Percentiles rank a stretch among this genome's conserved stretches.
Conservation (phyloP, 2,888 invertebrate genomes). For the Helobdella robusta region DNA sequence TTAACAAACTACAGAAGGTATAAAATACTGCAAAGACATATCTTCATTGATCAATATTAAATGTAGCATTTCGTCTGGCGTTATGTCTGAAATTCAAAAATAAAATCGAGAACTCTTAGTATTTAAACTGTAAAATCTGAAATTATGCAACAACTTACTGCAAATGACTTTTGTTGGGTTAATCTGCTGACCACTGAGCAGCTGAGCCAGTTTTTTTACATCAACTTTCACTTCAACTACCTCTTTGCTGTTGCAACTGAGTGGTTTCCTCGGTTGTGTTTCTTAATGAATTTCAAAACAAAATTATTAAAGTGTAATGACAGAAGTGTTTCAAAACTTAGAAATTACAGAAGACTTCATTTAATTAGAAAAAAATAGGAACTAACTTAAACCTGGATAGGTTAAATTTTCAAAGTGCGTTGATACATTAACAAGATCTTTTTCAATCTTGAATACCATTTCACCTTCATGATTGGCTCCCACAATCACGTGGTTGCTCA, state of each 20-base stretch:
- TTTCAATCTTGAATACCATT: conserved; percentile 61
- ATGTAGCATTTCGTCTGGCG: conserved; percentile 65
- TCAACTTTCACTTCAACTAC: conserved; percentile 56
- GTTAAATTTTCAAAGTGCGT: conserved; percentile 68
- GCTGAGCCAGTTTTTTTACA: conserved; percentile 68
- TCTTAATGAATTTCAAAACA: not conserved
- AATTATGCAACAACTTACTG: conserved; percentile 45
- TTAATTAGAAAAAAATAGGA: not conserved
- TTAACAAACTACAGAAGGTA: conserved; percentile 58
- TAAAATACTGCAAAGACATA: conserved; percentile 69
- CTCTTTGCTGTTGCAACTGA: conserved; percentile 24
- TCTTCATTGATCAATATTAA: conserved; percentile 65
- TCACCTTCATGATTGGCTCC: conserved; percentile 64
- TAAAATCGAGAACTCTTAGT: not conserved
- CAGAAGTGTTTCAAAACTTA: not conserved
- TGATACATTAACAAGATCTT: conserved; percentile 68
- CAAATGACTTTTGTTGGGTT: conserved; percentile 65
- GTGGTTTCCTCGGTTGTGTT: not conserved
- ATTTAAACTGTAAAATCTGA: not conserved
- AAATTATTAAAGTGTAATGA: not conserved
- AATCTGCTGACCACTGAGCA: conserved; percentile 68
- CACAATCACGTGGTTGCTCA: conserved; percentile 64
- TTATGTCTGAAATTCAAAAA: conserved; percentile 55
- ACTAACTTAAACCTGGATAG: conserved; percentile 55
- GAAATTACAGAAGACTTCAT: not conserved